Evolutionary conservation across 92 coral and sea anemone genomes (phyloP).

Genomic region (Micromussa lordhowensis): DNA sequence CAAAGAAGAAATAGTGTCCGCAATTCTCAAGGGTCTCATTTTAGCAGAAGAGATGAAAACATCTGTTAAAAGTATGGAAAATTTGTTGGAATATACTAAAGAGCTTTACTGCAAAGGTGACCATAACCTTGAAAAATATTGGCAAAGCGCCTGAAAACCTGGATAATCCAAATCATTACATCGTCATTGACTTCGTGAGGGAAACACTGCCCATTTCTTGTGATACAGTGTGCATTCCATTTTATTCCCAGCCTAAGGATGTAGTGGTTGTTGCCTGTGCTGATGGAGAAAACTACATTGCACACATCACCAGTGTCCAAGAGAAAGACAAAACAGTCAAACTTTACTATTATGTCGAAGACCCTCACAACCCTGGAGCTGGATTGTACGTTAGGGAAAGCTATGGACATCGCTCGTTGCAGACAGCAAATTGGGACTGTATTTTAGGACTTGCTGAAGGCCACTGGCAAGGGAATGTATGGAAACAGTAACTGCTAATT

Average conservation of each 20-base stretch:
- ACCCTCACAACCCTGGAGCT: slow-evolving; percentile 4
- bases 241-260: slow-evolving; percentile 36
- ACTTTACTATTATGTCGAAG: slow-evolving; percentile 10
- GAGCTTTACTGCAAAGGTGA: slow-evolving; percentile 67
- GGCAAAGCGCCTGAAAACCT: slow-evolving; percentile 32
- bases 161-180: slow-evolving; percentile 20
- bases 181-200: slow-evolving; percentile 27
- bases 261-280: slow-evolving; percentile 32
- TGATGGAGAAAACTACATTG: slow-evolving; percentile 31
- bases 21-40: slow-evolving; percentile 45
- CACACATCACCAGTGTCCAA: slow-evolving; percentile 36
- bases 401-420: slow-evolving; percentile 36
- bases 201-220: background rate
- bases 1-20: slow-evolving; percentile 44
- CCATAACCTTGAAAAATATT: no score
- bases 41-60: slow-evolving; percentile 59
- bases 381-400: slow-evolving; percentile 38
- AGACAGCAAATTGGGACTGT: slow-evolving; percentile 27
- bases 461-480: slow-evolving; percentile 48
- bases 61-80: slow-evolving; percentile 48
- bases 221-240: slow-evolving; percentile 26
- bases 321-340: slow-evolving; percentile 27
- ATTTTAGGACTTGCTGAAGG: slow-evolving; percentile 35
- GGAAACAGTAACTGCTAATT: slow-evolving; percentile 43
- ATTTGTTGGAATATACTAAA: slow-evolving; percentile 58